A percentile compares a stretch with the other conserved stretches of the same genome.
These are phyloP conservation scores for Trachops cirrhosus DNA, from an alignment of 2,797 vertebrate genomes.

Conservation along the genomic window DNA sequence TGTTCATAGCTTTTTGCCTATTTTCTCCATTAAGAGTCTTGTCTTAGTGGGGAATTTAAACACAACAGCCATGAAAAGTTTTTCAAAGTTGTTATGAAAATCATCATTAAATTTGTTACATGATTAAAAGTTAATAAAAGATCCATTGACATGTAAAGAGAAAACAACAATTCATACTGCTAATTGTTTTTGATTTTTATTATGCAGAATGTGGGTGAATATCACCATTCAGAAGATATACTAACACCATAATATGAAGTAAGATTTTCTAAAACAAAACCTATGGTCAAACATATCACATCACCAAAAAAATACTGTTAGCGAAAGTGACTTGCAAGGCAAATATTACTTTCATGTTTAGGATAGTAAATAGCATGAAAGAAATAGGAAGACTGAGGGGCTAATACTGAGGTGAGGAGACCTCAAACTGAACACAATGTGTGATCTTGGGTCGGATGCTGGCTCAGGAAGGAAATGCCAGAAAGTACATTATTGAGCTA, in stretches of 20 bases:
- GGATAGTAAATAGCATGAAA: neutral
- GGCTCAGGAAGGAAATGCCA: neutral
- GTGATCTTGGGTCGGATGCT: neutral
- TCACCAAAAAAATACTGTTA: neutral
- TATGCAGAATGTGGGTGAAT: neutral
- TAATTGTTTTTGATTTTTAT: neutral
- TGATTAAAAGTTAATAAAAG: conserved; percentile 14
- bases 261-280: conserved; percentile 5
- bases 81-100: neutral
- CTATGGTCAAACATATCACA: neutral
- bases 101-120: neutral
- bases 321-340: neutral
- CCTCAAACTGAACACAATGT: neutral
- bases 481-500: neutral
- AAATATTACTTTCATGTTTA: neutral
- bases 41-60: neutral
- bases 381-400: neutral
- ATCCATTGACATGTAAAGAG: neutral
- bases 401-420: neutral
- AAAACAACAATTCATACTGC: neutral
- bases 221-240: neutral
- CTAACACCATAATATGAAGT: neutral
- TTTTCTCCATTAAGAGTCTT: neutral
- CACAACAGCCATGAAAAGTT: neutral
- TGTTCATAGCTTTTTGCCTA: neutral